Conservation (phyloP, 2,888 invertebrate genomes). For the Cephalotes varians region DNA sequence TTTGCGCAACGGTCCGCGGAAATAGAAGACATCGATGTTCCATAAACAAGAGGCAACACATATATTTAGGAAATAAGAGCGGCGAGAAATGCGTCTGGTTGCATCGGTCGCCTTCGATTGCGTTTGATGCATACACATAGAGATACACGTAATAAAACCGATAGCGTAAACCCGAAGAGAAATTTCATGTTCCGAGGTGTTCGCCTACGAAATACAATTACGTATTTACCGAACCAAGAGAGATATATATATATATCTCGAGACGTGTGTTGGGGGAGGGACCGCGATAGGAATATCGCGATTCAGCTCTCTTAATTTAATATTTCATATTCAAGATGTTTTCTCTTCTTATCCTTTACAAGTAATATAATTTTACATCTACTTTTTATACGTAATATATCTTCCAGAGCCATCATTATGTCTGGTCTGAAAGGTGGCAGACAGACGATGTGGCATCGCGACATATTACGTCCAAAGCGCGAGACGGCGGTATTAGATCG, state of each 20-base stretch:
- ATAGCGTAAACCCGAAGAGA: conserved; percentile 42
- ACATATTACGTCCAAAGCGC: conserved; percentile 13
- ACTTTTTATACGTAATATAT: background rate
- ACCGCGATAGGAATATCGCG: background rate
- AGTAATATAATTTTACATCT: conserved; percentile 5
- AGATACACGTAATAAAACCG: conserved; percentile 56
- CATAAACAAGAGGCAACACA: conserved; percentile 65
- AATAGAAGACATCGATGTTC: conserved; percentile 65
- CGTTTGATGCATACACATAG: conserved; percentile 28
- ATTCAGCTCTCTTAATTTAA: background rate
- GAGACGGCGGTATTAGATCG: conserved; percentile 37
- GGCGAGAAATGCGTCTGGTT: conserved; percentile 19
- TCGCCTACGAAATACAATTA: conserved; percentile 69
- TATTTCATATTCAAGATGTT: background rate
- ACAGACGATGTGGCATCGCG: conserved; percentile 24
- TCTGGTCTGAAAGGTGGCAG: conserved; percentile 6
- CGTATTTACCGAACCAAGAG: conserved; percentile 62
- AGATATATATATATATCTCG: background rate
- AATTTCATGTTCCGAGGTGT: conserved; percentile 41
- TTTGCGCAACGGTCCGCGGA: conserved; percentile 42
- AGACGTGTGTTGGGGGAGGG: background rate
- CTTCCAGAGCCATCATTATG: conserved; percentile 12
- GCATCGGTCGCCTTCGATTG: conserved; percentile 38
- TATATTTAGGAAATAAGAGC: conserved; percentile 48
- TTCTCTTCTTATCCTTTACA: background rate